These are phyloP conservation scores for Enoplosus armatus DNA, from an alignment of 2,797 vertebrate genomes.

Conservation along the genomic window DNA sequence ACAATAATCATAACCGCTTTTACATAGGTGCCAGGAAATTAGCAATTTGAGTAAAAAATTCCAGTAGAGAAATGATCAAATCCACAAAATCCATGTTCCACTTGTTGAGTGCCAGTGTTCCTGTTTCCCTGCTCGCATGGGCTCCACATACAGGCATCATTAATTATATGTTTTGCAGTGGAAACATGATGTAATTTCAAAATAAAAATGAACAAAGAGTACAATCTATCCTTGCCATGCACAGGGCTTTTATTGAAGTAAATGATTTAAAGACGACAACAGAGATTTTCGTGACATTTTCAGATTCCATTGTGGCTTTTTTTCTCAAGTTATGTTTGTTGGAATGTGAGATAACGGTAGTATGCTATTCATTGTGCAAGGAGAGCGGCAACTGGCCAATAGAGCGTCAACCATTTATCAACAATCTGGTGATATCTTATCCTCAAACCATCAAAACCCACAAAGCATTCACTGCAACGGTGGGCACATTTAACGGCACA, in stretches of 20 bases:
- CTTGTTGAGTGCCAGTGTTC: conserved; percentile 17
- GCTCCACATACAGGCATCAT: conserved; percentile 3
- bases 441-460: conserved; percentile 43
- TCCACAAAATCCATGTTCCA: conserved; percentile 20
- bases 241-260: not conserved
- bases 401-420: conserved; percentile 39
- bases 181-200: conserved; percentile 9
- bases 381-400: conserved; percentile 5
- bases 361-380: conserved; percentile 13
- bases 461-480: conserved; percentile 24
- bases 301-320: not conserved
- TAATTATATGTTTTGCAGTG: conserved; percentile 13
- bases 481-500: conserved; percentile 11
- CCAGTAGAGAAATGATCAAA: conserved; percentile 2
- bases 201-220: conserved; percentile 11
- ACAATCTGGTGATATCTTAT: conserved; percentile 56
- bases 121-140: conserved; percentile 25
- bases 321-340: conserved; percentile 28
- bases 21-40: conserved; percentile 25
- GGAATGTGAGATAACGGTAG: conserved; percentile 55
- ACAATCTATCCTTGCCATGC: not conserved
- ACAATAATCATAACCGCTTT: not conserved
- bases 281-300: conserved; percentile 12
- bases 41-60: conserved; percentile 1
- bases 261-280: not conserved